Conservation (phyloP, 1,140 invertebrate species). For the Habropoda laboriosa region DNA sequence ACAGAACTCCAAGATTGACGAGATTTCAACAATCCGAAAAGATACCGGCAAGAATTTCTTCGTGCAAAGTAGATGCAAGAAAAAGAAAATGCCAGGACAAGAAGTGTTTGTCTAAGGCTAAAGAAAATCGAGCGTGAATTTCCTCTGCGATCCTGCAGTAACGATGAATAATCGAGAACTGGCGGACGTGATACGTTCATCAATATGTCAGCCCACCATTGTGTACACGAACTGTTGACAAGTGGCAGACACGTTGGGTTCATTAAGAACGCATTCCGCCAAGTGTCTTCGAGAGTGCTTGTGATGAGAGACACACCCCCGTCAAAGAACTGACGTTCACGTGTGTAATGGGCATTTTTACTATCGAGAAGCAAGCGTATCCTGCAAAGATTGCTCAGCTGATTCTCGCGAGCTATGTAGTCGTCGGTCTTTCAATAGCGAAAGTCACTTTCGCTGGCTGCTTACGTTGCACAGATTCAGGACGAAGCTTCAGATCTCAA, state of each 20-base stretch:
- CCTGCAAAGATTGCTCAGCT: slow-evolving; percentile 1
- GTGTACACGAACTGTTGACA: slow-evolving; percentile 39
- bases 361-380: neutral
- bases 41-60: no score
- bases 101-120: no score
- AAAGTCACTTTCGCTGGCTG: slow-evolving; percentile 44
- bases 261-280: slow-evolving; percentile 65
- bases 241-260: slow-evolving; percentile 65
- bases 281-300: slow-evolving; percentile 51
- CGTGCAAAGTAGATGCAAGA: no score
- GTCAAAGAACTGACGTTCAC: slow-evolving; percentile 11
- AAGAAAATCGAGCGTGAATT: neutral
- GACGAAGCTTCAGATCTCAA: slow-evolving; percentile 14
- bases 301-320: slow-evolving; percentile 61
- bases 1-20: no score
- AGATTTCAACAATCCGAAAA: no score
- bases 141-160: neutral
- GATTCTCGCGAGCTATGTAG: slow-evolving; percentile 16
- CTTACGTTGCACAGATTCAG: neutral
- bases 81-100: no score
- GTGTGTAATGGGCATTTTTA: slow-evolving; percentile 1
- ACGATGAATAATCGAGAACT: slow-evolving; percentile 14
- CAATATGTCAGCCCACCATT: slow-evolving; percentile 13
- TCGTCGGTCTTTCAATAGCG: slow-evolving; percentile 18
- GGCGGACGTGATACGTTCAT: slow-evolving; percentile 8